Evolutionary conservation across 1,140 invertebrate species (phyloP).

Genomic region (Batillaria attramentaria): DNA sequence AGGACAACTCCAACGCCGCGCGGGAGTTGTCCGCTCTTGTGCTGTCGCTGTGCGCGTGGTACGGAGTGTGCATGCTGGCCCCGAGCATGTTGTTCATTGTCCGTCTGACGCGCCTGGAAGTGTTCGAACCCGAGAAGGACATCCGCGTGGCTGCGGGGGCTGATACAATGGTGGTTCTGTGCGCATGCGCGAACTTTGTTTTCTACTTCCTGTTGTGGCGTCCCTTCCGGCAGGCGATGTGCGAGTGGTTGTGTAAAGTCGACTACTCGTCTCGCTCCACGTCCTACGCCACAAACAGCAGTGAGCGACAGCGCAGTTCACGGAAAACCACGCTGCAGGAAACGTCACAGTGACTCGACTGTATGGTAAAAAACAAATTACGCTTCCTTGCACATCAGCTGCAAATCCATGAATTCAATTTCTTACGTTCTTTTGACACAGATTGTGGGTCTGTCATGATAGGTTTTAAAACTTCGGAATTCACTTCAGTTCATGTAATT

Average conservation of each 20-base stretch:
- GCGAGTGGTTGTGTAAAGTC: neutral
- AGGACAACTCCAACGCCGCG: neutral
- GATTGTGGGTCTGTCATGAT: too few relatives aligned
- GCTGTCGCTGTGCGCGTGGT: constrained; percentile 19
- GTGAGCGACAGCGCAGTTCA: neutral
- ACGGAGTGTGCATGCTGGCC: constrained; percentile 26
- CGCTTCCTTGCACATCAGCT: too few relatives aligned
- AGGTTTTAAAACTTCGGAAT: too few relatives aligned
- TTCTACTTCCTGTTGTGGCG: constrained; percentile 34
- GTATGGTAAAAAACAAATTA: too few relatives aligned
- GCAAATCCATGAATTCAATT: too few relatives aligned
- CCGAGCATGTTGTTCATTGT: constrained; percentile 23
- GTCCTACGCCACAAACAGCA: neutral
- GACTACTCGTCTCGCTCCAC: neutral
- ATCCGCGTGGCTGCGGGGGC: constrained; percentile 25
- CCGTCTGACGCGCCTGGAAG: constrained; percentile 13
- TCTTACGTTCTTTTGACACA: too few relatives aligned
- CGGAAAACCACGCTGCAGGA: neutral
- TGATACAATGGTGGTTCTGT: constrained; percentile 19
- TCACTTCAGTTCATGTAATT: too few relatives aligned
- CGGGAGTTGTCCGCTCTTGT: constrained; percentile 20
- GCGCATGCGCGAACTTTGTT: constrained; percentile 23
- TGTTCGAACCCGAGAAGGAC: constrained; percentile 24
- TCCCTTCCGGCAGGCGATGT: neutral
- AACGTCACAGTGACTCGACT: neutral